phyloP scores from a whole-genome alignment of 2,113 vertebrate species.

The Athene cunicularia region DNA sequence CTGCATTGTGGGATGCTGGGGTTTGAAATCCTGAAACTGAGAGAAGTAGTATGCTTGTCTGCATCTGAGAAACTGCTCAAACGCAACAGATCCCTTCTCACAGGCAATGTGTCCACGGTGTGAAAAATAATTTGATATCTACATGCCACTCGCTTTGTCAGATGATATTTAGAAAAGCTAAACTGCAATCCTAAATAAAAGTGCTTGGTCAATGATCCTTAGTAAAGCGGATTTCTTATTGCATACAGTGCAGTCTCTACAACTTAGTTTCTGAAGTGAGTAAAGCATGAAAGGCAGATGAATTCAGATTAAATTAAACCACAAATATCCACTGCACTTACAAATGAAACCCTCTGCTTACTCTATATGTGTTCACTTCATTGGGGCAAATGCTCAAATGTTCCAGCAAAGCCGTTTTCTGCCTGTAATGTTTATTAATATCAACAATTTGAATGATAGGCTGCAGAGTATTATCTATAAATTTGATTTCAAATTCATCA shows the following conservation, averaged over 20 bases:
- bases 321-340: background rate
- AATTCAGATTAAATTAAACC: background rate
- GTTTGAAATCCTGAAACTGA: background rate
- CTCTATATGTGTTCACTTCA: background rate
- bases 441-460: background rate
- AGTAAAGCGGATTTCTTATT: background rate
- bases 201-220: background rate
- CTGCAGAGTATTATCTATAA: background rate
- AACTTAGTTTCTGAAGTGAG: background rate
- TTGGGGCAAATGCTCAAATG: background rate
- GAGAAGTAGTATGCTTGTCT: background rate
- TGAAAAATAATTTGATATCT: background rate
- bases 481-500: conserved; percentile 33
- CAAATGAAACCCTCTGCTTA: background rate
- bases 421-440: background rate
- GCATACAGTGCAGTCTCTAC: background rate
- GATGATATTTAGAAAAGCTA: background rate
- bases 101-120: background rate
- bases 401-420: background rate
- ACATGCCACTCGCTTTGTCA: background rate
- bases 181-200: background rate
- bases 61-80: background rate
- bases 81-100: background rate
- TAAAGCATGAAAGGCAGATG: background rate
- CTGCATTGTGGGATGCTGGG: background rate